Evolutionary conservation across 1,140 invertebrate species (phyloP).

Genomic region (Calephelis virginiensis): DNA sequence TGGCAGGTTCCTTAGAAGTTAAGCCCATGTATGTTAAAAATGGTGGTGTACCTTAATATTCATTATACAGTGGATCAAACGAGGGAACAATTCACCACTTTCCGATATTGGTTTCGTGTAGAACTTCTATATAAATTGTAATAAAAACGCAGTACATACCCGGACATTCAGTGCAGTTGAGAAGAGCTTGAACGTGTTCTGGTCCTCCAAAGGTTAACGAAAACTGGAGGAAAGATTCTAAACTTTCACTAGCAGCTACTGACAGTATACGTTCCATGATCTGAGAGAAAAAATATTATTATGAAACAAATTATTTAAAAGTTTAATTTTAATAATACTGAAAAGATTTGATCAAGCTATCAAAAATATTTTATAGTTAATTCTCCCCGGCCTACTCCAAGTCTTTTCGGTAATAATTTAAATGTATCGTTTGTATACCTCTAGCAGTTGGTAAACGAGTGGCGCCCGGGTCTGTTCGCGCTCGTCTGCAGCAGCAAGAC

Average conservation of each 20-base stretch:
- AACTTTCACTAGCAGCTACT: conserved; percentile 90
- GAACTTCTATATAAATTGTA: too few relatives aligned
- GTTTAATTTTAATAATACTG: too few relatives aligned
- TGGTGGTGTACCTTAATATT: too few relatives aligned
- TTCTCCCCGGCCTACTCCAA: too few relatives aligned
- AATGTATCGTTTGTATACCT: conserved; percentile 33
- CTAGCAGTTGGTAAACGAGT: conserved; percentile 68
- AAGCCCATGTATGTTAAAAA: too few relatives aligned
- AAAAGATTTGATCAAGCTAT: too few relatives aligned
- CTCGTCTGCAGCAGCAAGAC: conserved; percentile 68
- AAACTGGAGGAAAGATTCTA: conserved; percentile 88
- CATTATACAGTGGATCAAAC: too few relatives aligned
- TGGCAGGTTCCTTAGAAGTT: too few relatives aligned
- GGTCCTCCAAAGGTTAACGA: conserved; percentile 90
- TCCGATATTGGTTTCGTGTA: too few relatives aligned
- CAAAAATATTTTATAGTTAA: too few relatives aligned
- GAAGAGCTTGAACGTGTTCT: conserved; percentile 90
- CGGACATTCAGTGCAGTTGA: conserved; percentile 88
- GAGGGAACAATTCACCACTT: too few relatives aligned
- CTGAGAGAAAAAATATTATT: conserved; percentile 64
- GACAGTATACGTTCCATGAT: conserved; percentile 96
- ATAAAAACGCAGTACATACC: conserved; percentile 38
- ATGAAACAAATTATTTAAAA: neutral
- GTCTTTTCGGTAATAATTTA: too few relatives aligned
- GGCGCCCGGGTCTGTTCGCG: conserved; percentile 58